Conservation (phyloP, 2,113 vertebrate species). For the Poeciliopsis occidentalis region DNA sequence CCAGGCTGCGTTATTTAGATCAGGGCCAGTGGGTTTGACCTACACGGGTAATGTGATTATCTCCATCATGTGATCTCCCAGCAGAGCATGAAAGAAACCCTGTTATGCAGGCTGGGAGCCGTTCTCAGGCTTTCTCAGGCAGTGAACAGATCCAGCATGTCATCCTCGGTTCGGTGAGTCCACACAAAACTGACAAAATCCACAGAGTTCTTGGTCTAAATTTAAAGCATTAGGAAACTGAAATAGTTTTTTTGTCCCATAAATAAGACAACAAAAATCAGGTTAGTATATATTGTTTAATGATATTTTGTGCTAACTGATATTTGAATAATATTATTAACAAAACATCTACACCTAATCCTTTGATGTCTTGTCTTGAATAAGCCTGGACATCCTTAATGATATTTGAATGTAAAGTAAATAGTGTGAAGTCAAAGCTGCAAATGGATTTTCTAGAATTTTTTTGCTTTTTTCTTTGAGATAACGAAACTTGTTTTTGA, state of each 20-base stretch:
- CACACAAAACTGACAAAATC: background rate
- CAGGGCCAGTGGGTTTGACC: conserved; percentile 7
- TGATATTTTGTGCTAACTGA: too few species aligned
- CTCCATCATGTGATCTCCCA: conserved; percentile 79
- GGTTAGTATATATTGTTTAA: too few species aligned
- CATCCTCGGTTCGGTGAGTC: conserved; percentile 50
- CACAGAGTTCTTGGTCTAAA: background rate
- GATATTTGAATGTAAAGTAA: background rate
- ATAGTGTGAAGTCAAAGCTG: background rate
- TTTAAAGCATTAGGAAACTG: background rate
- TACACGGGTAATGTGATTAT: conserved; percentile 77
- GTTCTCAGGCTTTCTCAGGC: conserved; percentile 27
- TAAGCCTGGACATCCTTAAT: background rate
- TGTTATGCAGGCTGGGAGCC: conserved; percentile 57
- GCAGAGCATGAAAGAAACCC: conserved; percentile 67
- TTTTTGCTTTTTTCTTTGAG: background rate
- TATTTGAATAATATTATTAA: background rate
- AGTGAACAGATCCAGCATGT: background rate
- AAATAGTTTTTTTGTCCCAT: too few species aligned
- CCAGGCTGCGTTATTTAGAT: background rate
- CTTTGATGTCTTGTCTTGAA: background rate
- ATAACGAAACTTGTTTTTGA: background rate
- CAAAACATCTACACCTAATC: background rate
- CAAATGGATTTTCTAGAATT: too few species aligned
- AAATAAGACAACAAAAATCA: too few species aligned